Conservation (phyloP, 2,113 vertebrate species). For the Clarias gariepinus region DNA sequence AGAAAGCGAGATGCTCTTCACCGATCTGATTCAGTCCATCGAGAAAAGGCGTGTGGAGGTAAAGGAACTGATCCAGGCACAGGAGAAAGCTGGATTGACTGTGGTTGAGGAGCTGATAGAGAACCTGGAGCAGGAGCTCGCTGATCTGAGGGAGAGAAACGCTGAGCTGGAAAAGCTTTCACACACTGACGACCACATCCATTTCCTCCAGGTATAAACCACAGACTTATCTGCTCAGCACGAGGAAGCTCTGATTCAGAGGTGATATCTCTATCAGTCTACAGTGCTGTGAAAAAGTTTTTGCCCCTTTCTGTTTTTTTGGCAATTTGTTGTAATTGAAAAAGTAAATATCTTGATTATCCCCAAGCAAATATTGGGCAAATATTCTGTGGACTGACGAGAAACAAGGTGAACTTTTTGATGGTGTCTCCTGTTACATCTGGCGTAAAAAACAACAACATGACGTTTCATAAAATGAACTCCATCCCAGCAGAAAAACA, state of each 20-base stretch:
- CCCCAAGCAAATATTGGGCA: no score
- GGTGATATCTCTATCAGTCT: not conserved
- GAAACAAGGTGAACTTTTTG: no score
- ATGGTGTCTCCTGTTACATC: no score
- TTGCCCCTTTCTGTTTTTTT: no score
- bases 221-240: not conserved
- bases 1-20: conserved; percentile 40
- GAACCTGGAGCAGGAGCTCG: conserved; percentile 33
- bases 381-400: no score
- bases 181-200: conserved; percentile 38
- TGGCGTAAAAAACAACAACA: no score
- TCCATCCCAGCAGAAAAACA: no score
- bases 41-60: conserved; percentile 27
- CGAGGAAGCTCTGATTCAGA: not conserved
- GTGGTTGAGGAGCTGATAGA: not conserved
- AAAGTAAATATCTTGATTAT: no score
- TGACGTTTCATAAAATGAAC: no score
- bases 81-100: conserved; percentile 15
- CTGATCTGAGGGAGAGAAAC: conserved; percentile 41
- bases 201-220: conserved; percentile 35
- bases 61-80: conserved; percentile 35
- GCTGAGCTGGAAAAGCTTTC: conserved; percentile 44
- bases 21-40: conserved; percentile 28
- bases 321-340: no score
- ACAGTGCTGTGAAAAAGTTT: not conserved